These are phyloP conservation scores for Calameuta idolon DNA, from an alignment of 2,888 invertebrate genomes.

Conservation along the genomic window DNA sequence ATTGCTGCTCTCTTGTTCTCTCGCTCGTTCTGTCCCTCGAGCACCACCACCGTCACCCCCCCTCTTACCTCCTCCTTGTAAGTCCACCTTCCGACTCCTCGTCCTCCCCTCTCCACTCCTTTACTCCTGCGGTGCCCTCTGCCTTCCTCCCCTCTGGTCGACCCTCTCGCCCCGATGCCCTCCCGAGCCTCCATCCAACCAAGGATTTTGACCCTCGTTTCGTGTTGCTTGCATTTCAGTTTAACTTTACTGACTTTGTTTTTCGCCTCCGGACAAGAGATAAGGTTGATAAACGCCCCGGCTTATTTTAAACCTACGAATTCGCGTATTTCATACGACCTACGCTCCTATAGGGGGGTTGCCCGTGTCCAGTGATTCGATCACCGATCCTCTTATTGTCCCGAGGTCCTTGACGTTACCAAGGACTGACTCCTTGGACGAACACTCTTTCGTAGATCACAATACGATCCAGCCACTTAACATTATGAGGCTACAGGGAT, in stretches of 20 bases:
- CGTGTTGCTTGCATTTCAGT: constrained; percentile 63
- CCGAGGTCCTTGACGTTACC: constrained; percentile 46
- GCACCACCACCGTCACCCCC: not conserved
- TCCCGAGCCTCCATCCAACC: constrained; percentile 52
- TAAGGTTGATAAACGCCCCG: constrained; percentile 57
- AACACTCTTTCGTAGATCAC: not conserved
- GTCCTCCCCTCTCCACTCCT: constrained; percentile 26
- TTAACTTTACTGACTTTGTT: constrained; percentile 64
- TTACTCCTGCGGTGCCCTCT: constrained; percentile 22
- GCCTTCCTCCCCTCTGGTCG: constrained; percentile 18
- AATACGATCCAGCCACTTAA: not conserved
- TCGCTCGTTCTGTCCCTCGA: constrained; percentile 12
- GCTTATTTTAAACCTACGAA: constrained; percentile 35
- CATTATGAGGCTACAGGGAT: not conserved
- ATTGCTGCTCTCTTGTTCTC: constrained; percentile 22
- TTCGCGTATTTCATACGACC: constrained; percentile 30
- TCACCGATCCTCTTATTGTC: constrained; percentile 50
- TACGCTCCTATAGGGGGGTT: constrained; percentile 27
- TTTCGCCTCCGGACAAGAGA: constrained; percentile 54
- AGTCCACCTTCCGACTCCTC: constrained; percentile 5
- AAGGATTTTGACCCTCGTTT: constrained; percentile 67
- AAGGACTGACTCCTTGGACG: constrained; percentile 8
- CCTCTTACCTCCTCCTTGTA: not conserved
- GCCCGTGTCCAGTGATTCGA: constrained; percentile 38
- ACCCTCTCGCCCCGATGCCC: not conserved